Conservation (phyloP, 2,113 vertebrate species). For the Prionailurus bengalensis region DNA sequence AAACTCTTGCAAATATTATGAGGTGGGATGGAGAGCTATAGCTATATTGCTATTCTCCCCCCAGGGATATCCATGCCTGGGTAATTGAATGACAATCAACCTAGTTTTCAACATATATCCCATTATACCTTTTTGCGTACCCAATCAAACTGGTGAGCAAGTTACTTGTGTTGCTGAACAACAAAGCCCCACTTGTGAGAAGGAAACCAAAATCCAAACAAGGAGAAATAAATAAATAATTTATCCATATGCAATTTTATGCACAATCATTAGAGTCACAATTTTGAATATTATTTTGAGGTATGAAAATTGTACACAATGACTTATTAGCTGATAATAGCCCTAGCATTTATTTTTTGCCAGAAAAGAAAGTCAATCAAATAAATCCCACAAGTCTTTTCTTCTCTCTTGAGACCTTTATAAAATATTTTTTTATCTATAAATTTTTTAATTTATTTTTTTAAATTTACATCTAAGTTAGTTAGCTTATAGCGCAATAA, state of each 20-base stretch:
- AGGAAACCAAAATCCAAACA: background rate
- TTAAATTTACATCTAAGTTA: too few relatives aligned
- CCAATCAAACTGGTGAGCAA: background rate
- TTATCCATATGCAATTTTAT: background rate
- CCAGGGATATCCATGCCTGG: background rate
- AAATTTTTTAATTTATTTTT: too few relatives aligned
- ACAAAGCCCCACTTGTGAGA: background rate
- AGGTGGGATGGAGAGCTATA: background rate
- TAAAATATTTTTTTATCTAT: too few relatives aligned
- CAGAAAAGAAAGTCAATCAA: slow-evolving; percentile 7
- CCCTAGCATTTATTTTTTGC: background rate
- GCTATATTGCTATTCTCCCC: background rate
- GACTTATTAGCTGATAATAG: background rate
- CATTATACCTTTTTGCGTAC: background rate
- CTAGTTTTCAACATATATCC: background rate
- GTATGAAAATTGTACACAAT: background rate
- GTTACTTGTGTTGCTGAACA: background rate
- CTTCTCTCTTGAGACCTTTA: too few relatives aligned
- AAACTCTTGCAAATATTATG: background rate
- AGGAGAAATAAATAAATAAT: slow-evolving; percentile 2
- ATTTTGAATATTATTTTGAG: slow-evolving; percentile 22
- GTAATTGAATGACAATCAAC: background rate
- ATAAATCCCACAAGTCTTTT: slow-evolving; percentile 8
- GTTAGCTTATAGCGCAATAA: too few relatives aligned
- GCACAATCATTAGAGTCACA: background rate